Evolutionary conservation across 2,113 vertebrate genomes (phyloP), one percentile per base, ranked within the genome.

Genomic region (Australoheros scitulus): DNA sequence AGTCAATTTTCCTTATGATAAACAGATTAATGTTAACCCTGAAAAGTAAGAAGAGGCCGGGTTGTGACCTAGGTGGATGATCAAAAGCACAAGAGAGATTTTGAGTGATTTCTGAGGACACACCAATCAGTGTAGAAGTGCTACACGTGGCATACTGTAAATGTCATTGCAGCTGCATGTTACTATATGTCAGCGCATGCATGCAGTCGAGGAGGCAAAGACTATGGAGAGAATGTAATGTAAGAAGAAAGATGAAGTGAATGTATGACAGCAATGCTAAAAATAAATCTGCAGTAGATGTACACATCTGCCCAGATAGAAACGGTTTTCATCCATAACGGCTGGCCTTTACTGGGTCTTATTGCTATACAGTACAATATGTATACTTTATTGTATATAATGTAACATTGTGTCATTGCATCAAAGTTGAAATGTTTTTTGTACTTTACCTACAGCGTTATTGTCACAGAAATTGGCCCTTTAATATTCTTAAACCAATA

Each of bases 61-160:
- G 63, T 61, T 60, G 74, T 34, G 24, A 76, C 13, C 26, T 65
- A 18, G 52, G 63, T 85, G 60, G 47, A 76, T 78, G 38, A 85
- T 83, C 7, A 60, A 64, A 50, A 65, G 22, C 57, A 55, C 29
- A 55, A 59, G 11, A 59, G 7, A 50, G 34, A 80, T 83, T 79
- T 17, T 70, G 64, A 80, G 15, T 76, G 18, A 76, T 86, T 90
- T 87, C 43, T 26, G 58, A 50, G 22, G 72, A 78, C 64, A 78
- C 64, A 76, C 11, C 41, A 60, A 77, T 88, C 32, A 17, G 84
- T 85, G 47, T 34, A 34, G 29, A 83, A 61, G 60, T 78, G 86
- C 63, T 26, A 59, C 55, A 34, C 68, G 65, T 58, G 63, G 65
- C 57, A 87, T 63, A n/a, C n/a, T n/a, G n/a, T n/a, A 77, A 61